These are phyloP conservation scores for Andrena flavipes DNA, from an alignment of 2,888 invertebrate genomes.

Conservation along the genomic window DNA sequence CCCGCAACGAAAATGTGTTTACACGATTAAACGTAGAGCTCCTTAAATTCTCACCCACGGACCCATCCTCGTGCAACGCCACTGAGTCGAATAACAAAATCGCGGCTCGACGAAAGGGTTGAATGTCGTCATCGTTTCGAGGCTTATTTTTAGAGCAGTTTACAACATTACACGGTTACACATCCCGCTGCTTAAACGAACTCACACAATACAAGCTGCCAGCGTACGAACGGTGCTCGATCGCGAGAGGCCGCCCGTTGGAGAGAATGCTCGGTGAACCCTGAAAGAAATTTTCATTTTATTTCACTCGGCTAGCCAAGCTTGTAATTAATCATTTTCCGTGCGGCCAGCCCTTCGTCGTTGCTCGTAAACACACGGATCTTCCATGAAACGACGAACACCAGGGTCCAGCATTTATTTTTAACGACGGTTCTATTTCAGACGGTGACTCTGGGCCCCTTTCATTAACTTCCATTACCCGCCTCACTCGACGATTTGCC, in stretches of 20 bases:
- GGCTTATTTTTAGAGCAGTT: slow-evolving; percentile 50
- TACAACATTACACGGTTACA: slow-evolving; percentile 29
- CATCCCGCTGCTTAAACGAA: slow-evolving; percentile 53
- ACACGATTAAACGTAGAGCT: background rate
- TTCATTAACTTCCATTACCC: slow-evolving; percentile 53
- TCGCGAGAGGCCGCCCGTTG: slow-evolving; percentile 14
- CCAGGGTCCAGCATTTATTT: slow-evolving; percentile 42
- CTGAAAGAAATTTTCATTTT: slow-evolving; percentile 72
- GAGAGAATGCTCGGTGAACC: slow-evolving; percentile 67
- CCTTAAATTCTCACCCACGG: background rate
- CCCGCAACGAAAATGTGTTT: too few relatives aligned
- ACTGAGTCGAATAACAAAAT: background rate
- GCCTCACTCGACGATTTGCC: slow-evolving; percentile 19
- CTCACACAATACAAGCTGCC: slow-evolving; percentile 23
- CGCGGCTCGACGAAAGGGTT: slow-evolving; percentile 21
- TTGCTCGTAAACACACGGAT: slow-evolving; percentile 55
- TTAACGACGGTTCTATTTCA: slow-evolving; percentile 51
- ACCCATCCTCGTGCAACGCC: background rate
- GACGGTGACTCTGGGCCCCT: slow-evolving; percentile 16
- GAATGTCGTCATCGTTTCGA: slow-evolving; percentile 11
- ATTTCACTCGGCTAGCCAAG: slow-evolving; percentile 67
- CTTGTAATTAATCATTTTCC: slow-evolving; percentile 71
- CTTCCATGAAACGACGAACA: slow-evolving; percentile 50
- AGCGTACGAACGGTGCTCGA: background rate
- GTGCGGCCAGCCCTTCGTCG: slow-evolving; percentile 42